Evolutionary conservation across 1,140 invertebrate species (phyloP), one percentile per base, ranked within the genome.

Genomic region (Drosophila sproati): DNA sequence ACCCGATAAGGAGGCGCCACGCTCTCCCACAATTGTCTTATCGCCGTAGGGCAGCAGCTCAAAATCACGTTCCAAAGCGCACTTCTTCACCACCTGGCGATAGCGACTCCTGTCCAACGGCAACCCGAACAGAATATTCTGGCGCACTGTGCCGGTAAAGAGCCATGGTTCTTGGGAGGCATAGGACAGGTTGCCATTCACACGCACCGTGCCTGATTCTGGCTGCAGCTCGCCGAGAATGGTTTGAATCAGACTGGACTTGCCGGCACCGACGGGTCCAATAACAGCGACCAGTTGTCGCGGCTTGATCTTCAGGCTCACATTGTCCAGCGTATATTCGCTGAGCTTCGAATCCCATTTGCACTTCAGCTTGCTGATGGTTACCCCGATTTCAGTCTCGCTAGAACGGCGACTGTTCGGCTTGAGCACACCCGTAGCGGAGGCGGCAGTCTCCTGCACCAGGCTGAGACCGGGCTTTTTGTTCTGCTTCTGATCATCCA

Each of bases 81-180:
- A 97, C 35, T 95, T 95, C 64, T 95, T 94, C 3, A 97, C 93
- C 78, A 97, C 96, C 61, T 95, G 93, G 62, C 95, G 95, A 93
- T 98, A 98, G 12, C 95, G 94, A 48, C 95, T 93, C 71, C 95
- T 94, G 82, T 97, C 94, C 94, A 96, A 96, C 35, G 94, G 92
- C 66, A 95, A 93, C 0, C 98, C 98, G 93, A 99, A 98, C 0
- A 98, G 83, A 55, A 99, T 98, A 92, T 99, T 99, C 85, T 98
- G 96, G 41, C 96, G 93, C 3, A 97, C 95, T 48, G 95, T 94
- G 54, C 96, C 96, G 67, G 94, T 93, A 90, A 97, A 97, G 0
- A 98, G 94, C 98, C 98, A 99, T 0, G 98, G 95, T 80, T 98
- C 97, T 92, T 99, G 98, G n/a, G 97, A 96, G 8, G 97, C 96